Conservation (phyloP, 2,113 vertebrate species). For the Saccopteryx leptura region DNA sequence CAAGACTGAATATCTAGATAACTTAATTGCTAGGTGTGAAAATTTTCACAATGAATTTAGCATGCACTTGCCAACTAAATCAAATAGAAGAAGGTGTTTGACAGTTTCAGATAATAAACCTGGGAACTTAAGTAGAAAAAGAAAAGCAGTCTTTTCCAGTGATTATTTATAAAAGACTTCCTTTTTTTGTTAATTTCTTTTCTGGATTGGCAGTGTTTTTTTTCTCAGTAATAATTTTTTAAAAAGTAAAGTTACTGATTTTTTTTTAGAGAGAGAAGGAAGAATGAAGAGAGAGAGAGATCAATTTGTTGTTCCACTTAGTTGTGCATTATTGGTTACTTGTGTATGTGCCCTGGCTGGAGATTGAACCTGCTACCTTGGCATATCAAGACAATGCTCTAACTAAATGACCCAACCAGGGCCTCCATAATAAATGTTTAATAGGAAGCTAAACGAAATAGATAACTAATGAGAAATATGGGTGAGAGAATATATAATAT, state of each 20-base stretch:
- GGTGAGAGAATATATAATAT: slow-evolving; percentile 48
- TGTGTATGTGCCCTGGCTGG: too few relatives aligned
- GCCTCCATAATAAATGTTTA: neutral
- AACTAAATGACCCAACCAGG: too few relatives aligned
- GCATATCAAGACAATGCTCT: too few relatives aligned
- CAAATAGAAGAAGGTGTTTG: neutral
- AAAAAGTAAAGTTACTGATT: neutral
- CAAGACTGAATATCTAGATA: neutral
- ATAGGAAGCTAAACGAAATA: slow-evolving; percentile 24
- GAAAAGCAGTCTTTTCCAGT: neutral
- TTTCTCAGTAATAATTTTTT: neutral
- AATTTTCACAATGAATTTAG: neutral
- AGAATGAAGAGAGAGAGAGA: too few relatives aligned
- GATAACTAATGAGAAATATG: slow-evolving; percentile 60
- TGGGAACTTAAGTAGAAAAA: slow-evolving; percentile 4
- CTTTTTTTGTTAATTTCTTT: slow-evolving; percentile 13
- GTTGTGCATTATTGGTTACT: too few relatives aligned
- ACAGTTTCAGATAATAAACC: neutral
- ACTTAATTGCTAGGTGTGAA: neutral
- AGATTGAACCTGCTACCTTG: too few relatives aligned
- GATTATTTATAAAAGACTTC: neutral
- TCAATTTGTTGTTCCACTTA: too few relatives aligned
- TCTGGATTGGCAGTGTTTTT: neutral
- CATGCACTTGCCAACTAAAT: neutral
- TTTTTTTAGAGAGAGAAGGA: too few relatives aligned